A percentile compares a stretch with the other conserved stretches of the same genome.
Conservation (phyloP, 2,888 invertebrate species). For the Tinea trinotella region DNA sequence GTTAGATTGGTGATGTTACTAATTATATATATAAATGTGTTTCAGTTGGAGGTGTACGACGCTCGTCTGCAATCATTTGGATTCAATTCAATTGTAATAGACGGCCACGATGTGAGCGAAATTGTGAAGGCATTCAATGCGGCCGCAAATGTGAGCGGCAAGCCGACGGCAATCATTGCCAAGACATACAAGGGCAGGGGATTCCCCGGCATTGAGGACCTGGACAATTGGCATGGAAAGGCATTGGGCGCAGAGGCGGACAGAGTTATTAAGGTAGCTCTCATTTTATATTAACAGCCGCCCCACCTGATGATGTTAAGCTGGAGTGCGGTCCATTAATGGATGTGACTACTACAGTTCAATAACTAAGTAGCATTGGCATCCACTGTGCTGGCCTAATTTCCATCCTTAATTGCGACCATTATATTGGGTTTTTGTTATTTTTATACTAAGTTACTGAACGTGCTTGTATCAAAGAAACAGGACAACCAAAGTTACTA, state of each 20-base stretch:
- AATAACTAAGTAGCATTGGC: too few species aligned
- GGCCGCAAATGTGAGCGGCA: conserved; percentile 80
- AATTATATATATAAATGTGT: too few species aligned
- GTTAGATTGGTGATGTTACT: too few species aligned
- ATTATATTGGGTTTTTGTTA: too few species aligned
- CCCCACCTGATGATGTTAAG: too few species aligned
- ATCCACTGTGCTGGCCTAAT: too few species aligned
- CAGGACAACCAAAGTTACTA: too few species aligned
- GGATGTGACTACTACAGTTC: too few species aligned
- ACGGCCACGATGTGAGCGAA: conserved; percentile 96
- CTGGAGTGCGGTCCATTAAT: too few species aligned
- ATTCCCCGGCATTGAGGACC: conserved; percentile 92
- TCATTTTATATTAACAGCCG: neutral
- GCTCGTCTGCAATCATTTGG: conserved; percentile 92
- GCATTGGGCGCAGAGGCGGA: conserved; percentile 88
- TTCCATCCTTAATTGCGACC: too few species aligned
- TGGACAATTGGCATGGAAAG: conserved; percentile 98
- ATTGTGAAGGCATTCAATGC: conserved; percentile 91
- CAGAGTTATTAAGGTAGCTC: conserved; percentile 70
- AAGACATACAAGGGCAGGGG: conserved; percentile 96
- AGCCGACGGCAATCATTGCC: conserved; percentile 94
- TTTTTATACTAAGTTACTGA: too few species aligned
- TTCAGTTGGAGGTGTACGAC: conserved; percentile 82
- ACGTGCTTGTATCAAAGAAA: too few species aligned
- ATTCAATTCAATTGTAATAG: conserved; percentile 90